Conservation (phyloP, 2,888 invertebrate species). For the Oscheius myriophilus region DNA sequence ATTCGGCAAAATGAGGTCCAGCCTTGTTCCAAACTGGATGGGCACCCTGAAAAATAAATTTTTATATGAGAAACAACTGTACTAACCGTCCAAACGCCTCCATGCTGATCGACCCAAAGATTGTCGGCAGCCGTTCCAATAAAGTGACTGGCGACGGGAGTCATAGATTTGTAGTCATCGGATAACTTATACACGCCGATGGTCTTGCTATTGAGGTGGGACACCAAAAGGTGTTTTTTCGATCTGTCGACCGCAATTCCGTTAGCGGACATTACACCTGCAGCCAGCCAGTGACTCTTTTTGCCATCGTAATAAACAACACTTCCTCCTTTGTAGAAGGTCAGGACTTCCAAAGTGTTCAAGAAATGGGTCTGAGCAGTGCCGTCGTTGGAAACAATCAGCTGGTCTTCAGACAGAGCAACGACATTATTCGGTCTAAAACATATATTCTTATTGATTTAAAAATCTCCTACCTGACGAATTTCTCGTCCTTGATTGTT, state of each 20-base stretch:
- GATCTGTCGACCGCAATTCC: slow-evolving; percentile 47
- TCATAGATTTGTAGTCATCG: slow-evolving; percentile 29
- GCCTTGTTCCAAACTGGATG: slow-evolving; percentile 42
- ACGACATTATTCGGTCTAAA: slow-evolving; percentile 51
- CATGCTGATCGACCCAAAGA: slow-evolving; percentile 40
- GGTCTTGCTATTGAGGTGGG: slow-evolving; percentile 39
- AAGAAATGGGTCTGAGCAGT: slow-evolving; percentile 36
- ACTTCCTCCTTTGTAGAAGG: slow-evolving; percentile 40
- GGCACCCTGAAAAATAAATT: slow-evolving; percentile 36
- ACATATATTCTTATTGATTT: background rate
- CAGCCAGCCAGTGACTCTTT: slow-evolving; percentile 34
- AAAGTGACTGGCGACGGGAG: slow-evolving; percentile 12
- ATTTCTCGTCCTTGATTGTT: slow-evolving; percentile 42
- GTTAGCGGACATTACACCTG: slow-evolving; percentile 36
- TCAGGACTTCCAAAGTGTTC: slow-evolving; percentile 39
- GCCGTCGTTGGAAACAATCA: slow-evolving; percentile 54
- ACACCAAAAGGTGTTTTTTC: slow-evolving; percentile 41
- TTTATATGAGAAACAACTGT: background rate
- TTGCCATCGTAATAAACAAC: slow-evolving; percentile 50
- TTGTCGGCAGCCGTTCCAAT: slow-evolving; percentile 44
- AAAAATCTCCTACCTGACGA: slow-evolving; percentile 34
- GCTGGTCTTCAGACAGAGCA: slow-evolving; percentile 43
- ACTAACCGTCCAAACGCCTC: slow-evolving; percentile 41
- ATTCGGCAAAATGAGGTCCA: slow-evolving; percentile 30
- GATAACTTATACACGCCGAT: slow-evolving; percentile 38